phyloP scores from a whole-genome alignment of 2,797 vertebrate genomes.

The Phoxinus dragarum region DNA sequence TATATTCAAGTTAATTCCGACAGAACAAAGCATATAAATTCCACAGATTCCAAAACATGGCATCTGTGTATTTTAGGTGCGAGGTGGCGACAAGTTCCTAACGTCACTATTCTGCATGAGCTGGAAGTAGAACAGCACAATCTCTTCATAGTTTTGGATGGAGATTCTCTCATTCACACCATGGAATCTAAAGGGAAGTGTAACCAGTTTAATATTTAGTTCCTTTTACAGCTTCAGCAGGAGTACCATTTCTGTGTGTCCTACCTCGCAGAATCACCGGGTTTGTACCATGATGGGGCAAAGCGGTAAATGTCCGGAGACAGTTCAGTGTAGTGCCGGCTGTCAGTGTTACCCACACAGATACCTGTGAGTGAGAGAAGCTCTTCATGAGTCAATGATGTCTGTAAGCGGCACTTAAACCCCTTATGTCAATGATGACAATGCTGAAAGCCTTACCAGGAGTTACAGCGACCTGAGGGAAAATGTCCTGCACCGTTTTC shows the following conservation, averaged over 20 bases:
- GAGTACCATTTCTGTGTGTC: slow-evolving; percentile 32
- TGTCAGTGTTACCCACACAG: slow-evolving; percentile 91
- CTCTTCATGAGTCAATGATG: slow-evolving; percentile 30
- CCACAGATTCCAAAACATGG: neutral
- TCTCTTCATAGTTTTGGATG: slow-evolving; percentile 82
- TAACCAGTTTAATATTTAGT: neutral
- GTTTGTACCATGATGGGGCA: slow-evolving; percentile 78
- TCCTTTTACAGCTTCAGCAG: neutral
- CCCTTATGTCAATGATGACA: neutral
- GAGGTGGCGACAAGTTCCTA: slow-evolving; percentile 74
- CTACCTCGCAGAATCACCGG: slow-evolving; percentile 83
- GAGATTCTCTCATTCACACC: slow-evolving; percentile 95
- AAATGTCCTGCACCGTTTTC: slow-evolving; percentile 85
- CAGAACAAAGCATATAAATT: neutral
- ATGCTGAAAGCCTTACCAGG: slow-evolving; percentile 80
- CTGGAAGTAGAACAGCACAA: slow-evolving; percentile 87
- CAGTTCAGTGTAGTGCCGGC: slow-evolving; percentile 86
- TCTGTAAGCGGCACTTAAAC: slow-evolving; percentile 19
- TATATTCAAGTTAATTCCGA: neutral
- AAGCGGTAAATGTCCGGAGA: slow-evolving; percentile 87
- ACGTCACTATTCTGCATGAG: slow-evolving; percentile 91
- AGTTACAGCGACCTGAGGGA: slow-evolving; percentile 83
- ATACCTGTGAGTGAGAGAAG: slow-evolving; percentile 73
- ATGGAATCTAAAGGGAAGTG: slow-evolving; percentile 81
- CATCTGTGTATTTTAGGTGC: slow-evolving; percentile 48